Evolutionary conservation across 2,113 vertebrate species (phyloP).

Genomic region (Lutjanus erythropterus): DNA sequence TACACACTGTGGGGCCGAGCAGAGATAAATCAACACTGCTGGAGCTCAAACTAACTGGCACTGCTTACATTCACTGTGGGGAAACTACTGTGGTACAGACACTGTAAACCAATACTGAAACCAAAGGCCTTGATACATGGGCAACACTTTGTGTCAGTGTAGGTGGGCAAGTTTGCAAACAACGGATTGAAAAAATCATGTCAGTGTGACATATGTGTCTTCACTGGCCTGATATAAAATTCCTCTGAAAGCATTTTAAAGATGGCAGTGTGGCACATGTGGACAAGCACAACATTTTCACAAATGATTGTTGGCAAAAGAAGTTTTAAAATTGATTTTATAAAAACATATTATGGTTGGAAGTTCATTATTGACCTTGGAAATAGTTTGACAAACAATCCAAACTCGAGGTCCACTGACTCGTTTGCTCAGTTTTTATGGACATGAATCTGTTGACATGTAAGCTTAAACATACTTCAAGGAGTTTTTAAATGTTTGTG

Average conservation of each 20-base stretch:
- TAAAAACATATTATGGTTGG: neutral
- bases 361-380: neutral
- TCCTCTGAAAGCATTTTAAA: neutral
- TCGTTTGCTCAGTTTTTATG: conserved; percentile 1
- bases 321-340: neutral
- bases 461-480: no score
- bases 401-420: conserved; percentile 1
- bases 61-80: conserved; percentile 60
- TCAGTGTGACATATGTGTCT: neutral
- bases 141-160: conserved; percentile 57
- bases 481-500: no score
- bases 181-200: conserved; percentile 7
- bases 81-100: conserved; percentile 67
- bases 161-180: conserved; percentile 42
- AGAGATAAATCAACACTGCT: conserved; percentile 79
- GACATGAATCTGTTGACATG: neutral
- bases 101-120: conserved; percentile 80
- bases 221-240: neutral
- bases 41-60: conserved; percentile 74
- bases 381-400: conserved; percentile 22
- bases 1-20: conserved; percentile 74
- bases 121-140: conserved; percentile 69
- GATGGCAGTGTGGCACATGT: conserved; percentile 5
- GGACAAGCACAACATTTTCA: conserved; percentile 6
- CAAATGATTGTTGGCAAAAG: neutral